phyloP scores from a whole-genome alignment of 1,140 invertebrate genomes.

The Aphelenchoides avenae region DNA sequence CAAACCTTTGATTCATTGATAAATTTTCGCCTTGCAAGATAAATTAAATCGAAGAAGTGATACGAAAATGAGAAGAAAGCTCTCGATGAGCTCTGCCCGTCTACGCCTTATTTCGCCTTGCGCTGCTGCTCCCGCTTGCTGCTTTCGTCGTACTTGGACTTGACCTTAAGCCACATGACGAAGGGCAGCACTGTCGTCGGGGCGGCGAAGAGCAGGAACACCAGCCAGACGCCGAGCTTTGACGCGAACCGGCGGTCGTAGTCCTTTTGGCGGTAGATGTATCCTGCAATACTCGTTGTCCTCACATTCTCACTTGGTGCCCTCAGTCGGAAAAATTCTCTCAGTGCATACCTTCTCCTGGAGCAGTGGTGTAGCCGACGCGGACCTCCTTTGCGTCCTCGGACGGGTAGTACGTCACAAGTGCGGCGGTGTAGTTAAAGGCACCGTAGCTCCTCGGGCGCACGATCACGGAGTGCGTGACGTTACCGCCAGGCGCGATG shows the following conservation, averaged over 20 bases:
- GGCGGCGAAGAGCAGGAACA: constrained; percentile 72
- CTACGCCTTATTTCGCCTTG: no score
- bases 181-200: constrained; percentile 24
- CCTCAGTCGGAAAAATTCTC: constrained; percentile 1
- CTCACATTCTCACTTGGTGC: not conserved
- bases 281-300: constrained; percentile 39
- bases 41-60: no score
- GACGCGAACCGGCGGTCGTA: constrained; percentile 95
- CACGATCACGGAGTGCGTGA: constrained; percentile 80
- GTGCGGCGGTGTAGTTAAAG: constrained; percentile 93
- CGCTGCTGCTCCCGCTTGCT: no score
- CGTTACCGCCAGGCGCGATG: constrained; percentile 39
- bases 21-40: no score
- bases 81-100: no score
- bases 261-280: constrained; percentile 87
- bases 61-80: no score
- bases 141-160: constrained; percentile 23
- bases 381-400: constrained; percentile 63
- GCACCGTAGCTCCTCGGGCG: constrained; percentile 82
- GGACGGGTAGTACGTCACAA: constrained; percentile 78
- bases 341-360: constrained; percentile 75
- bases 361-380: constrained; percentile 82
- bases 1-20: no score
- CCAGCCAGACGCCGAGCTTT: constrained; percentile 92
- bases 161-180: constrained; percentile 23